Percentiles rank a stretch among this genome's conserved stretches.
Evolutionary conservation across 2,888 invertebrate genomes (phyloP).

Genomic region (Polylopha cassiicola): DNA sequence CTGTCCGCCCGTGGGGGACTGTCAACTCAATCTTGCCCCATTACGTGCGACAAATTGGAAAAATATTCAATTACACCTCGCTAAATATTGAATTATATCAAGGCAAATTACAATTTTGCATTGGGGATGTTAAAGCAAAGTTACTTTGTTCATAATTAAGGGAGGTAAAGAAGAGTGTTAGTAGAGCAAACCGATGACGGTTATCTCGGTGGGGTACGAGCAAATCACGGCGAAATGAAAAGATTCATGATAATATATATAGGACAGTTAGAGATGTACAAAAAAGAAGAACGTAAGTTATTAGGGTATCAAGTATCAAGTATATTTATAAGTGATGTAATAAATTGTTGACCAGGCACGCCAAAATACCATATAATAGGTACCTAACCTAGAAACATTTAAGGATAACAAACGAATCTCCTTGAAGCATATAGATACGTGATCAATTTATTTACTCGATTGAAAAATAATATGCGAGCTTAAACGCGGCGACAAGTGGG

Average conservation of each 20-base stretch:
- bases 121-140: slow-evolving; percentile 50
- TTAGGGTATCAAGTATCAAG: too few relatives aligned
- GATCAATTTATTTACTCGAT: slow-evolving; percentile 47
- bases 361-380: too few relatives aligned
- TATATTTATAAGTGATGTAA: too few relatives aligned
- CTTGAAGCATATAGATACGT: slow-evolving; percentile 6
- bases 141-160: slow-evolving; percentile 22
- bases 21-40: slow-evolving; percentile 77
- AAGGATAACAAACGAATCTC: too few relatives aligned
- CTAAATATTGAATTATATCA: slow-evolving; percentile 77
- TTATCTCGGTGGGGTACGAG: too few relatives aligned
- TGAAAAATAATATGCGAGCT: slow-evolving; percentile 52
- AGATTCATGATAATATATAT: too few relatives aligned
- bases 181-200: not conserved
- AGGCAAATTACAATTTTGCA: slow-evolving; percentile 72
- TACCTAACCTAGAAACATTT: too few relatives aligned
- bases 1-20: slow-evolving; percentile 51
- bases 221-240: too few relatives aligned
- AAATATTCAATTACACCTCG: slow-evolving; percentile 77
- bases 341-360: too few relatives aligned
- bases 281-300: too few relatives aligned
- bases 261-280: too few relatives aligned
- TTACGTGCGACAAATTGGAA: slow-evolving; percentile 77
- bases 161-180: not conserved
- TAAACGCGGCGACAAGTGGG: slow-evolving; percentile 62